phyloP scores from a whole-genome alignment of 2,888 invertebrate species.

The Ligdia adustata region DNA sequence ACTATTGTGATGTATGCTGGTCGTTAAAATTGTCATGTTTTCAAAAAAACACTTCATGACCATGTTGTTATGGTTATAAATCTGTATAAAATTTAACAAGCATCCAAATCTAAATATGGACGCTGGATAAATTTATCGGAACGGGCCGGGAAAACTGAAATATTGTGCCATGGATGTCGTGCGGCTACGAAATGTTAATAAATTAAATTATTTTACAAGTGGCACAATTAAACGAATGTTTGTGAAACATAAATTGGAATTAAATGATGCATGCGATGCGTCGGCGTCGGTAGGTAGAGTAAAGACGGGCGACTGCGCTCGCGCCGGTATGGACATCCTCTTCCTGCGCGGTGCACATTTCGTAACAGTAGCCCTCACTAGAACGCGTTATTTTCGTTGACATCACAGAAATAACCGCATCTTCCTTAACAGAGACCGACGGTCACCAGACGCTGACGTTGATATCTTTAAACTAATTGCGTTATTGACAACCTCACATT shows the following conservation, averaged over 20 bases:
- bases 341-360: slow-evolving; percentile 72
- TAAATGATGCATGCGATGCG: slow-evolving; percentile 45
- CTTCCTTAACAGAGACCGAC: slow-evolving; percentile 69
- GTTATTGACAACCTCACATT: slow-evolving; percentile 76
- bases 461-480: slow-evolving; percentile 81
- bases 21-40: slow-evolving; percentile 32
- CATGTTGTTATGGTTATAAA: slow-evolving; percentile 2
- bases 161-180: slow-evolving; percentile 3
- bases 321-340: slow-evolving; percentile 64
- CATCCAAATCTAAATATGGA: neutral
- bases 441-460: slow-evolving; percentile 74
- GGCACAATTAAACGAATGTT: slow-evolving; percentile 21
- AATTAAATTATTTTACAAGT: slow-evolving; percentile 18
- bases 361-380: slow-evolving; percentile 71
- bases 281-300: slow-evolving; percentile 28
- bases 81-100: slow-evolving; percentile 12
- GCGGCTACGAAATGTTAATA: slow-evolving; percentile 2
- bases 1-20: slow-evolving; percentile 40
- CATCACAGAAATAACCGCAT: slow-evolving; percentile 79
- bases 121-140: neutral
- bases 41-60: slow-evolving; percentile 20
- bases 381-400: slow-evolving; percentile 78
- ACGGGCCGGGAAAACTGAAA: neutral
- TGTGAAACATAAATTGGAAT: slow-evolving; percentile 29
- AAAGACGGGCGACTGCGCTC: slow-evolving; percentile 36